Conservation (phyloP, 1,140 invertebrate genomes). For the Sesamia nonagrioides region DNA sequence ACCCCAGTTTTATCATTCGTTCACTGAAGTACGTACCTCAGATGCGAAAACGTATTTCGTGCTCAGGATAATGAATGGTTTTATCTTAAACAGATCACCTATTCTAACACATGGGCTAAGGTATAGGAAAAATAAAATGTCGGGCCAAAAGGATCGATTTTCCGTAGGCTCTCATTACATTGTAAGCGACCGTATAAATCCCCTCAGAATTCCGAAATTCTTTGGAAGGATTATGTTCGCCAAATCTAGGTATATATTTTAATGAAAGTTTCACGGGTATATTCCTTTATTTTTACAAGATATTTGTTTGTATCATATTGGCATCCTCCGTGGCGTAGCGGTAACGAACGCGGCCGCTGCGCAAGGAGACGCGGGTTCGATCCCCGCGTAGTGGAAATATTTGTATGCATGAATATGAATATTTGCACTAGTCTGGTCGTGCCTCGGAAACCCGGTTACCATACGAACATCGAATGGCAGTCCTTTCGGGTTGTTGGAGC, state of each 20-base stretch:
- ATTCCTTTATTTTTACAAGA: conserved; percentile 3
- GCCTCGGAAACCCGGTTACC: no score
- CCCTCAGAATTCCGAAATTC: conserved; percentile 41
- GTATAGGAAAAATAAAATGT: conserved; percentile 45
- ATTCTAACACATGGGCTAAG: conserved; percentile 41
- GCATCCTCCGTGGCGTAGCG: no score
- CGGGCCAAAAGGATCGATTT: conserved; percentile 40
- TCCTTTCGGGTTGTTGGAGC: no score
- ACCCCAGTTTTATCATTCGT: conserved; percentile 54
- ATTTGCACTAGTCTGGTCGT: no score
- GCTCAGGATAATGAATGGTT: conserved; percentile 50
- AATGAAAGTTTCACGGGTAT: conserved; percentile 32
- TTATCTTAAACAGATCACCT: conserved; percentile 52
- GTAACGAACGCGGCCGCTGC: no score
- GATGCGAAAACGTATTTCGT: conserved; percentile 52
- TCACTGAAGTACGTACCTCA: conserved; percentile 30
- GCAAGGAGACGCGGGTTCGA: no score
- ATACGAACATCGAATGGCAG: no score
- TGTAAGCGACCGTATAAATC: conserved; percentile 42
- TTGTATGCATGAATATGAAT: no score
- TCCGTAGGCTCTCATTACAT: conserved; percentile 42
- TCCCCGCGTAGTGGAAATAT: no score
- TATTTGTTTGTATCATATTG: no score
- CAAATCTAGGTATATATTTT: conserved; percentile 31
- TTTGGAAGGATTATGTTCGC: conserved; percentile 40